phyloP scores from a whole-genome alignment of 2,797 vertebrate species.

The Helicolenus hilgendorfi region DNA sequence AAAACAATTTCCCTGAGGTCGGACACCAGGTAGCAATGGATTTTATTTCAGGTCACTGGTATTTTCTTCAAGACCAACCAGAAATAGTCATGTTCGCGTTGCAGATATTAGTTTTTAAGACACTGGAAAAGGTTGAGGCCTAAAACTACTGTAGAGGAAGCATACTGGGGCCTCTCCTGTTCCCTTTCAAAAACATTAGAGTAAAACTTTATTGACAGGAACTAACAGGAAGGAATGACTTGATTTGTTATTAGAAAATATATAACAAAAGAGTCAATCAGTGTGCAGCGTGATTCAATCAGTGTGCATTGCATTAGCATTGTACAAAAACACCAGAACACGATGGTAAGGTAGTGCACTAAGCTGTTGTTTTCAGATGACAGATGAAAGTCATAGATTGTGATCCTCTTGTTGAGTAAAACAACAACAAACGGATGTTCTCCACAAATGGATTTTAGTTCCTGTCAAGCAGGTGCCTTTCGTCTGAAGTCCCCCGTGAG shows the following conservation, averaged over 20 bases:
- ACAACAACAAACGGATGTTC: not conserved
- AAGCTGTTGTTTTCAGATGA: not conserved
- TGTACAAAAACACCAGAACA: not conserved
- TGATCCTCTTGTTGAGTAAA: not conserved
- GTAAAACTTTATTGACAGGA: not conserved
- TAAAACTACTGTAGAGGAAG: not conserved
- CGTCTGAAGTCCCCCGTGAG: not conserved
- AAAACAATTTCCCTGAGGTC: conserved; percentile 30
- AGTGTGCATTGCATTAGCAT: not conserved
- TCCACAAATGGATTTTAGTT: not conserved
- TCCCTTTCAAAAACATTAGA: not conserved
- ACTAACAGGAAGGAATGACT: not conserved
- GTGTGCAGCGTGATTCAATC: not conserved
- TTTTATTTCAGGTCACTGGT: conserved; percentile 32
- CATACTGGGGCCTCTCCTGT: not conserved
- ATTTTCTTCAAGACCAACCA: conserved; percentile 22
- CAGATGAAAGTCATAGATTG: not conserved
- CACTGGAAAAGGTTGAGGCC: not conserved
- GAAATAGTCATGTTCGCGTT: not conserved
- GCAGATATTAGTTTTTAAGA: conserved; percentile 4
- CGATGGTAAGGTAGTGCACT: not conserved
- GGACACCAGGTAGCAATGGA: not conserved
- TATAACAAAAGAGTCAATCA: not conserved
- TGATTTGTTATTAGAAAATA: not conserved
- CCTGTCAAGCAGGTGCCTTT: not conserved